A percentile compares a stretch with the other conserved stretches of the same genome.
Conservation (phyloP, 2,113 vertebrate genomes). For the Heterotilapia buettikoferi region DNA sequence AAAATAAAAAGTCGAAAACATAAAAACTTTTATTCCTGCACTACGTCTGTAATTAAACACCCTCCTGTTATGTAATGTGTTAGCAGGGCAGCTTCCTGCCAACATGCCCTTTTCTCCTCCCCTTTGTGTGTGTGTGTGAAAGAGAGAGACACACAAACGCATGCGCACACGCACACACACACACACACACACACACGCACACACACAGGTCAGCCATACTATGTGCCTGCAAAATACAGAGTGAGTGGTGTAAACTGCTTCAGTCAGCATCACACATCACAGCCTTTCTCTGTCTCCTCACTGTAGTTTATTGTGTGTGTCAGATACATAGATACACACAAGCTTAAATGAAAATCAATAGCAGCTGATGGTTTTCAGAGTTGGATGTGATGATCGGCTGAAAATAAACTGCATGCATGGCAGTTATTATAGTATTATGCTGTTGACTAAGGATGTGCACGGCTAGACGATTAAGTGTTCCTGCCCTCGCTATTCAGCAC, state of each 20-base stretch:
- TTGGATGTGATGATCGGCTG: neutral
- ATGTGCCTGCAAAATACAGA: neutral
- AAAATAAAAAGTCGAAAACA: neutral
- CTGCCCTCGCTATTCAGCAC: neutral
- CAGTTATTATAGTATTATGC: neutral
- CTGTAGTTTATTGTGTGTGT: neutral
- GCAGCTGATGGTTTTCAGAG: neutral
- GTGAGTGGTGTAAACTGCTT: conserved; percentile 27
- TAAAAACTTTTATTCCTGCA: neutral
- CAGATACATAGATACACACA: neutral
- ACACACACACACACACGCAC: fast-evolving
- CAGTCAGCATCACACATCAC: conserved; percentile 31
- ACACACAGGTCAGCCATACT: conserved; percentile 17
- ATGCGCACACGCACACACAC: fast-evolving
- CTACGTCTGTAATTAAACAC: neutral
- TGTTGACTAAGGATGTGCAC: neutral
- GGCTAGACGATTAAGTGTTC: neutral
- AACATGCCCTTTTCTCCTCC: conserved; percentile 14
- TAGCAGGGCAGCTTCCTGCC: conserved; percentile 10
- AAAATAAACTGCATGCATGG: neutral
- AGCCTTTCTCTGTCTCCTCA: neutral
- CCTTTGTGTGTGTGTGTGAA: neutral
- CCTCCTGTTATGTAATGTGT: conserved; percentile 28
- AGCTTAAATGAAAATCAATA: neutral
- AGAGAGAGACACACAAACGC: neutral